Base-by-base conservation (phyloP, 2,888 invertebrate species). In the Agonum fuliginosum region DNA sequence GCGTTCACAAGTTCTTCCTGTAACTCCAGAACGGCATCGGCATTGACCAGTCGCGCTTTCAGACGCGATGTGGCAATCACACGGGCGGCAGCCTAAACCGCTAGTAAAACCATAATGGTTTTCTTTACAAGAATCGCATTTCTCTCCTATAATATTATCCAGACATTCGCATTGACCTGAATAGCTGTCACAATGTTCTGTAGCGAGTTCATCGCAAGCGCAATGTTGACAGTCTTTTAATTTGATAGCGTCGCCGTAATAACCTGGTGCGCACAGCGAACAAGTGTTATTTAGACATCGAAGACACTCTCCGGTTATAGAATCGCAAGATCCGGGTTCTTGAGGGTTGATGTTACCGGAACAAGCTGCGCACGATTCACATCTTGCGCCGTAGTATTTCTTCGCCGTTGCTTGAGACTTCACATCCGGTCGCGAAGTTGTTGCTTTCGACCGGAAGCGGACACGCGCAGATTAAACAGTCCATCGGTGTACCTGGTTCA, bases 261-360 rank as follows among this genome's bases (percentile, higher is more conserved):
- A 98, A 8, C 98, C 97, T 1, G 94, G 96, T 0, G 92, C 93
- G 86, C 97, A 99, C 0, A 94, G 88, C 82, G 96, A 94, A 86
- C 99, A 99, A 0, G 99, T 97, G 86, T 99, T 96, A 87, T 97
- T 96, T 78, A 97, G 89, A 85, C 99, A 99, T 79, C 92, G 91
- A 65, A 95, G 88, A 84, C 99, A 99, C 82, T 94, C 91, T 1
- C 99, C 99, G 0, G 94, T 93, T 14, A 94, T 91, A 0, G 95
- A 94, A 86, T 99, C 97, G 84, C 99, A 99, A 0, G 97, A 93
- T 2, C 91, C 91, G 0, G 93, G 92, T 83, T 96, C 95, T 19
- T 90, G 89, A 0, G 93, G 90, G 86, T 98, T 94, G 79, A 99
- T 98, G 87, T 99, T 99, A 3, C 96, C 96, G 2, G 96, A 98